Evolutionary conservation across 2,888 invertebrate species (phyloP).

Genomic region (Epistrophe grossulariae): DNA sequence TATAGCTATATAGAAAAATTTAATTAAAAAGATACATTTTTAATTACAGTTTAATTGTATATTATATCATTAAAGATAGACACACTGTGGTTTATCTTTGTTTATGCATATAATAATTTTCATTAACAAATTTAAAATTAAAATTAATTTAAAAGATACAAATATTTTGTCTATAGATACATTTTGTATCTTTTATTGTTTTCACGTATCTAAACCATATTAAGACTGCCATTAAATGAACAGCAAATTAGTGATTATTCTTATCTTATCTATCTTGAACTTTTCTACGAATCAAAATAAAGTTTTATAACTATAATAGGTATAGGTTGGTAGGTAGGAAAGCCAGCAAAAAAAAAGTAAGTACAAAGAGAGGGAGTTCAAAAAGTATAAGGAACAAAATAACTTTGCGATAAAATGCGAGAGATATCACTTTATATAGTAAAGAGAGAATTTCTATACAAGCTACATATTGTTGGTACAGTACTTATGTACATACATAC

Average conservation of each 20-base stretch:
- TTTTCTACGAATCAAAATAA: conserved; percentile 73
- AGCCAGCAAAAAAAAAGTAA: not conserved
- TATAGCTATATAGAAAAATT: not conserved
- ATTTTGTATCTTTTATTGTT: conserved; percentile 22
- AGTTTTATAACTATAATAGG: conserved; percentile 52
- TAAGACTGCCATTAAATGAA: conserved; percentile 54
- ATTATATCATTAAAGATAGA: not conserved
- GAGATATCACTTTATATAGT: conserved; percentile 54
- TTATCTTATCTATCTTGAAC: conserved; percentile 72
- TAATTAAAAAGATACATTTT: conserved; percentile 2
- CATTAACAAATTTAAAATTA: not conserved
- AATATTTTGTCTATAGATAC: not conserved
- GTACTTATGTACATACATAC: too few species aligned
- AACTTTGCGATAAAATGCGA: conserved; percentile 70
- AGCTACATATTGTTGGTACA: too few species aligned
- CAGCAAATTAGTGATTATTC: conserved; percentile 22
- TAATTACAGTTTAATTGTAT: not conserved
- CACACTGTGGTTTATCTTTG: not conserved
- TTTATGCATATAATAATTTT: not conserved
- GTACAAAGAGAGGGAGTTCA: conserved; percentile 32
- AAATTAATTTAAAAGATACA: conserved; percentile 24
- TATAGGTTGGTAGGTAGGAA: not conserved
- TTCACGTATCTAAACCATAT: conserved; percentile 53
- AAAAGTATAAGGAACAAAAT: conserved; percentile 11
- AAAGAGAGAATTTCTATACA: conserved; percentile 19